Conservation (phyloP, 1,140 invertebrate species). For the Campoletis sonorensis region DNA sequence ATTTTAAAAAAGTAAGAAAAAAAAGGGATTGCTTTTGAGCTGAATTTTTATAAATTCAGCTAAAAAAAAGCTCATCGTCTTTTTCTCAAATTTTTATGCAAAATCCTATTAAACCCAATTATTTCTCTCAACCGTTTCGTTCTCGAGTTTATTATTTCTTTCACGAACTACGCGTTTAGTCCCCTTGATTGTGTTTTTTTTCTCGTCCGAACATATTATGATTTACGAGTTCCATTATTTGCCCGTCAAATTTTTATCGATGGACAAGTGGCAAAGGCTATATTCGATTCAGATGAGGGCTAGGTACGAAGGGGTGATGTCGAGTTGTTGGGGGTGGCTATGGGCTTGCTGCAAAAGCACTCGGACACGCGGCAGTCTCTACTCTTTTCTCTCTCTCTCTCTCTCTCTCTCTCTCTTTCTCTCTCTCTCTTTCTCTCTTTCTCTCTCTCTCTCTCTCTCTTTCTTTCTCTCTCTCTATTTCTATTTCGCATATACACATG, state of each 20-base stretch:
- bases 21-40: too few species aligned
- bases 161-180: too few species aligned
- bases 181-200: background rate
- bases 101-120: too few species aligned
- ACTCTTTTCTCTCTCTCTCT: background rate
- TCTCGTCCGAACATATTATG: background rate
- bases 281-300: conserved; percentile 17
- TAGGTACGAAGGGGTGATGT: background rate
- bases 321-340: background rate
- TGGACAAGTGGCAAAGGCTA: conserved; percentile 6
- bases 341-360: conserved; percentile 23
- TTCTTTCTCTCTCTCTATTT: too few species aligned
- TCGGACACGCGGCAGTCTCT: conserved; percentile 18
- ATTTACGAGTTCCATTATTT: conserved; percentile 3
- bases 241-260: background rate
- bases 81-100: too few species aligned
- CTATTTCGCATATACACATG: conserved; percentile 22
- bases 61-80: too few species aligned
- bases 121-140: background rate
- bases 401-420: too few species aligned
- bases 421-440: too few species aligned
- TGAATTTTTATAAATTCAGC: too few species aligned
- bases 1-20: too few species aligned
- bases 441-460: too few species aligned
- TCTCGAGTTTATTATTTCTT: background rate